These are phyloP conservation scores for Coccyzus lansbergi DNA, from an alignment of 2,797 vertebrate species.

Conservation along the genomic window DNA sequence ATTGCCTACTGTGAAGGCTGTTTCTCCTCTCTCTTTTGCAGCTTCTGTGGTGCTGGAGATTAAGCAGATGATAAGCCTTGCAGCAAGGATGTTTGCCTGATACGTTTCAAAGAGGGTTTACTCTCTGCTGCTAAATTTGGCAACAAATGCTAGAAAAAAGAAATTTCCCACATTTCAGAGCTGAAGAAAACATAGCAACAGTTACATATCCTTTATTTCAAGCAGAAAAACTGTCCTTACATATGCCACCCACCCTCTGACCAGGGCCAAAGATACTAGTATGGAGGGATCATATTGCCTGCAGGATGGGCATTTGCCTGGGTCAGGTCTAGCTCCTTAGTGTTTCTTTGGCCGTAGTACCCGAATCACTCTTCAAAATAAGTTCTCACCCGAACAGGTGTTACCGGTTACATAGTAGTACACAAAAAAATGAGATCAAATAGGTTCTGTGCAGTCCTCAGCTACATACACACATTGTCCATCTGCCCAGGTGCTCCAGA, in stretches of 20 bases:
- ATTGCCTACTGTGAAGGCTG: not conserved
- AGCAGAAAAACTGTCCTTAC: not conserved
- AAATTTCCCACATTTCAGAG: not conserved
- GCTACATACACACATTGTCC: not conserved
- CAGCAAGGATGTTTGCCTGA: not conserved
- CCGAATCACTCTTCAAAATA: not conserved
- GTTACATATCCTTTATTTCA: not conserved
- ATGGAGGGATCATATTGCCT: not conserved
- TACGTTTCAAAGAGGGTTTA: not conserved
- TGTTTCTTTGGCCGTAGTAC: not conserved
- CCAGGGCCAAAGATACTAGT: not conserved
- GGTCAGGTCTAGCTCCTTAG: not conserved
- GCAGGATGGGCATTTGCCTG: not conserved
- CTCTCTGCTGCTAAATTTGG: not conserved
- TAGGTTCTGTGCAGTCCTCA: rapidly evolving
- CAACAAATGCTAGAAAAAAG: not conserved
- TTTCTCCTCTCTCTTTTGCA: not conserved
- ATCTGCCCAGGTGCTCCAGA: not conserved
- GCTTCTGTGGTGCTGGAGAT: not conserved
- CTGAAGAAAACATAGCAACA: not conserved
- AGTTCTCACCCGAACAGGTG: not conserved
- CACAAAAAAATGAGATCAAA: not conserved
- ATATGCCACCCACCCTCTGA: not conserved
- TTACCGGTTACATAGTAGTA: not conserved
- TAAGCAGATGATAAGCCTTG: not conserved